A percentile compares a stretch with the other conserved stretches of the same genome.
These are phyloP conservation scores for Emberiza fucata DNA, from an alignment of 2,113 vertebrate genomes.

Conservation along the genomic window DNA sequence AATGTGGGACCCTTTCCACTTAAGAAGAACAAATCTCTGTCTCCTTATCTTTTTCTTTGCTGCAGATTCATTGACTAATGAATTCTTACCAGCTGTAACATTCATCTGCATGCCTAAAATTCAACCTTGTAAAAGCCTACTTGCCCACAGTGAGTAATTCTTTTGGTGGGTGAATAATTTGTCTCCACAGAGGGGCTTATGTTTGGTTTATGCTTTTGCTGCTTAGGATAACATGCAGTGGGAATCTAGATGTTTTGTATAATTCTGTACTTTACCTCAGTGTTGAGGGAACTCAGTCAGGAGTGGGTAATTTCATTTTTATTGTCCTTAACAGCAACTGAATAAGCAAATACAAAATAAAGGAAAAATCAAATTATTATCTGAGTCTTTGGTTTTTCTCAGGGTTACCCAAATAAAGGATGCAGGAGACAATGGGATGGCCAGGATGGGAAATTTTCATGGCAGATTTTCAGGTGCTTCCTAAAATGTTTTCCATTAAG, in stretches of 20 bases:
- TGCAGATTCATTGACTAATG: background rate
- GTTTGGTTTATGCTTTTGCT: background rate
- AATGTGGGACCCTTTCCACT: background rate
- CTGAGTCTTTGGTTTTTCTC: background rate
- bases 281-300: background rate
- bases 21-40: background rate
- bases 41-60: background rate
- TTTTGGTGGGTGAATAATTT: constrained; percentile 22
- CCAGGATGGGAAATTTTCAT: background rate
- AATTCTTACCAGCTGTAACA: constrained; percentile 15
- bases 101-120: background rate
- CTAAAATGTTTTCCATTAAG: background rate
- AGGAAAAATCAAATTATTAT: background rate
- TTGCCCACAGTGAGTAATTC: background rate
- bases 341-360: background rate
- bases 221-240: background rate
- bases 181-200: background rate
- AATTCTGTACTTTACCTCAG: background rate
- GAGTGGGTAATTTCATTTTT: background rate
- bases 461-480: constrained; percentile 17
- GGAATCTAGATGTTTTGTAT: background rate
- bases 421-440: background rate
- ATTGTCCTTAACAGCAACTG: background rate
- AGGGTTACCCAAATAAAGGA: background rate
- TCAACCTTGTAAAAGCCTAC: background rate